Base-by-base conservation (phyloP, 2,113 vertebrate species). In the Mixornis gularis region DNA sequence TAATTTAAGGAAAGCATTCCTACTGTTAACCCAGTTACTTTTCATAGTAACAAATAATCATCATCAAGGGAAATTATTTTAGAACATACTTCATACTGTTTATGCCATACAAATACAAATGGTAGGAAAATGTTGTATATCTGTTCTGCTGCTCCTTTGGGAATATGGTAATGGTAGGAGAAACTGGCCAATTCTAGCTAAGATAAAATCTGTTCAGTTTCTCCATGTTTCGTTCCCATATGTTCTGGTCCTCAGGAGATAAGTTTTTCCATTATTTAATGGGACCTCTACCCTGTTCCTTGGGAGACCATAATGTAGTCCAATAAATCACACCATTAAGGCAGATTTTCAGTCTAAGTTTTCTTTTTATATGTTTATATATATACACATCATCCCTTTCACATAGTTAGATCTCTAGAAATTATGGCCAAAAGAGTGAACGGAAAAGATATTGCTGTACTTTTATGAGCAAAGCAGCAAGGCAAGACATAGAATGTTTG, bases 311-410 rank as follows among this genome's bases (percentile, higher is more conserved):
- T 63, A 91, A 87, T 52, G 51, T 25, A 73, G 63, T 44, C 38
- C 63, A 85, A 92, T 82, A 96, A 87, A 94, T 96, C 74, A 85
- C 64, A 87, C 7, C 18, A 68, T 85, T 92, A 91, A 85, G 51
- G 16, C 13, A 43, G 17, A 10, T 77, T 92, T 79, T 89, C 22
- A 38, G 51, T 69, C 27, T 62, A 66, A 85, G 76, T 70, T 92
- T 87, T 13, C 7, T 53, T 71, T 58, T 49, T 34, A 21, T 36
- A 36, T 36, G 9, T 36, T 36, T 46, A 25, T 55, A 38, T 6
- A 21, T 66, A 8, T 56, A 46, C 29, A n/a, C 27, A 49, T 68
- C 10, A 43, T 49, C 9, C 17, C 8, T 62, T 82, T 77, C 49
- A 87, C 21, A 9, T 29, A 65, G 49, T 68, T 69, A 46, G 38